Base-by-base conservation (phyloP, 2,797 vertebrate genomes). In the Petrocephalus sullivani region DNA sequence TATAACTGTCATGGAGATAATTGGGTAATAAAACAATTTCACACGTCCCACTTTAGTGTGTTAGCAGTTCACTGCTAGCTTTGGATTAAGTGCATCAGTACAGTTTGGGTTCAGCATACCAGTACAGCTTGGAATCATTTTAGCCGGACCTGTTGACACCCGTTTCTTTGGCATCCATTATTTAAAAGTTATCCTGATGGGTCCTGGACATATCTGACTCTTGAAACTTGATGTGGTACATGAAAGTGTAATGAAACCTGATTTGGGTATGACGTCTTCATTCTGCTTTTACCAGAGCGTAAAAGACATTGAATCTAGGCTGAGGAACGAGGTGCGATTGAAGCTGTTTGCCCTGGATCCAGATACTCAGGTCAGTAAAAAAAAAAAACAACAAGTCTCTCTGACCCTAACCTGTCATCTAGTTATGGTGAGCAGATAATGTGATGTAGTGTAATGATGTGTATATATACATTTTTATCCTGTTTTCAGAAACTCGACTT, bases 261-360 rank as follows among this genome's bases (percentile, higher is more conserved):
- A n/a, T 88, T 10, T 84, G 0, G 12, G 1, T n/a, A 57, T 51
- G 51, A 2, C 21, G 23, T 71, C 6, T 12, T 14, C 57, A 81
- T 85, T 87, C 58, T 89, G 3, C 33, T 93, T 92, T 93, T 87
- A 84, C 86, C 93, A 99, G 98, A 96, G 93, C 64, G 94, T 96
- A 89, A 97, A 97, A 95, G 98, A 99, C 90, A 96, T 97, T 14
- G 98, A 99, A 94, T 96, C 95, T 58, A 99, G 98, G 92, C 95
- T 97, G 94, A 97, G 95, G 93, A 99, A 96, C 92, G 98, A 99
- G 94, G 96, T 96, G 90, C 96, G 97, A 82, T 95, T 98, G 88
- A 99, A 98, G 89, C 97, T 99, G 46, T 99, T 99, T 93, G 95
- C 95, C 28, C 91, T 99, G 96, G 98, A 99, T 92, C 96, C 97